Evolutionary conservation across 2,888 invertebrate genomes (phyloP).

Genomic region (Dascillus cervinus): DNA sequence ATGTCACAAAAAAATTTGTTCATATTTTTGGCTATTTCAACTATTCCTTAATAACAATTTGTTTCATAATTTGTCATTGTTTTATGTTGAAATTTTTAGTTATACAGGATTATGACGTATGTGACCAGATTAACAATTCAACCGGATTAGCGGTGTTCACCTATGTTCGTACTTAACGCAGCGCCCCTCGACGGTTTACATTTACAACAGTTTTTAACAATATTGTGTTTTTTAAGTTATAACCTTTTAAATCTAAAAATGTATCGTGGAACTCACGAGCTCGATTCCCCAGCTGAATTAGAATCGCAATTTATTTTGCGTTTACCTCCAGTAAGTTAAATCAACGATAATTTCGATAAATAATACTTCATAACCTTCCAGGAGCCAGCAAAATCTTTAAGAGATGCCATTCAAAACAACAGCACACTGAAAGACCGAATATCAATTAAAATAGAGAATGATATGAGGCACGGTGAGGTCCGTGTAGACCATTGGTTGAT

Average conservation of each 20-base stretch:
- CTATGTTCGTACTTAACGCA: too few relatives aligned
- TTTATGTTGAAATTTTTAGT: too few relatives aligned
- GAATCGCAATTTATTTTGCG: slow-evolving; percentile 36
- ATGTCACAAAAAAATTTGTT: too few relatives aligned
- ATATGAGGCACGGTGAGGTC: slow-evolving; percentile 83
- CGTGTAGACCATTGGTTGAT: slow-evolving; percentile 82
- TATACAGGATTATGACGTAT: too few relatives aligned
- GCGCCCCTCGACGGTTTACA: too few relatives aligned
- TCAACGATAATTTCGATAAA: neutral
- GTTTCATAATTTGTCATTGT: too few relatives aligned
- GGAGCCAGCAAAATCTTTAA: slow-evolving; percentile 67
- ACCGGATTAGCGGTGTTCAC: too few relatives aligned
- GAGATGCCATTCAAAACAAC: slow-evolving; percentile 70
- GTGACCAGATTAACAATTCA: too few relatives aligned
- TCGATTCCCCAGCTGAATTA: slow-evolving; percentile 30
- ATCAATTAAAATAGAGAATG: slow-evolving; percentile 76
- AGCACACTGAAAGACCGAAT: slow-evolving; percentile 77
- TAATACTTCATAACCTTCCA: too few relatives aligned
- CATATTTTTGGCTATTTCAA: too few relatives aligned
- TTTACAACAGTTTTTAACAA: too few relatives aligned
- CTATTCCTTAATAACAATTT: too few relatives aligned
- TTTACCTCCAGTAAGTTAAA: slow-evolving; percentile 25
- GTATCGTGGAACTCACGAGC: slow-evolving; percentile 17
- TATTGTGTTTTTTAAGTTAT: neutral
- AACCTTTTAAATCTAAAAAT: slow-evolving; percentile 7